Base-by-base conservation (phyloP, 2,888 invertebrate genomes). In the Leptinotarsa haldemani region DNA sequence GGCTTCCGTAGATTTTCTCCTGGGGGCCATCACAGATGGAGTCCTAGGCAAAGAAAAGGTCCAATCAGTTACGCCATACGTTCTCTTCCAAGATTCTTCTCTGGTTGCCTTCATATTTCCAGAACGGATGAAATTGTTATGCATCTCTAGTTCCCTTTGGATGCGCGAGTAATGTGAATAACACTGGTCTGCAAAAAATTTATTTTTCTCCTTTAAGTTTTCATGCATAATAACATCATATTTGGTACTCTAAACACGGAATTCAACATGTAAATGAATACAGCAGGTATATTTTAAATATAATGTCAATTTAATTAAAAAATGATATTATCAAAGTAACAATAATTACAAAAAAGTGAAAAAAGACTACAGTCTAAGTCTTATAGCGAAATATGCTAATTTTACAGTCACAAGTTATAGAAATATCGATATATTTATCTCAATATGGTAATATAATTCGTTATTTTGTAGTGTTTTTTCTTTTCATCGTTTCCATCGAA, bases 1-100 rank as follows among this genome's bases (percentile, higher is more conserved):
- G 25, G 80, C 72, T 69, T 82, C 83, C 77, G 79, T 82, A 3
- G 83, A 81, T 77, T 83, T 83, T 16, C 30, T 16, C 61, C 7
- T 13, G 18, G 56, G 20, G 7, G 20, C 9, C 18, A 18, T 5
- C 18, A n/a, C 4, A 50, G 15, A 7, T 15, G 30, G 9, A n/a
- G 18, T 13, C 16, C n/a, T 16, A n/a, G n/a, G 9, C n/a, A n/a
- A 61, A n/a, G 12, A n/a, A 20, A 22, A 56, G 56, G 13, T 22
- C 56, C 20, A 2, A n/a, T 61, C 18, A n/a, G n/a, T n/a, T 9
- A n/a, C 22, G 16, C 16, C 15, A 15, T 22, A 22, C 56, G 25
- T 56, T 64, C 16, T 65, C 46, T 15, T 71, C 48, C 30, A n/a
- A 15, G 30, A 64, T 58, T 9, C 48, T 64, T 13, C 46, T n/a